phyloP scores from a whole-genome alignment of 2,888 invertebrate species.

The Ornithoptera alexandrae region DNA sequence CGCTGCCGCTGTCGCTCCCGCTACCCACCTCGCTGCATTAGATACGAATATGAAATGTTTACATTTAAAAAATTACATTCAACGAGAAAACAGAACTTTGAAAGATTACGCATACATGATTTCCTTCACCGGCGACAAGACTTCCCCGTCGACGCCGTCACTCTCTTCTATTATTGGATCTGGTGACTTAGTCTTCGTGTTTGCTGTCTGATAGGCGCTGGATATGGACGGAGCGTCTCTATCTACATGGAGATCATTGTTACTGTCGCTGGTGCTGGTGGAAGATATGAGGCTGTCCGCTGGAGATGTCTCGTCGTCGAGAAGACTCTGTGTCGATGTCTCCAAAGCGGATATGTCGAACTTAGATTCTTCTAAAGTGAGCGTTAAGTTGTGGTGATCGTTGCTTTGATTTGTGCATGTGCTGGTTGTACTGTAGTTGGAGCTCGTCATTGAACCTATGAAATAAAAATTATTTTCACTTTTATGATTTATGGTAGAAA shows the following conservation, averaged over 20 bases:
- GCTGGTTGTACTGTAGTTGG: slow-evolving; percentile 75
- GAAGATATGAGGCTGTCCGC: slow-evolving; percentile 87
- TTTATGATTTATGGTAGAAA: not conserved
- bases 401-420: slow-evolving; percentile 73
- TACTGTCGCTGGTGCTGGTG: slow-evolving; percentile 82
- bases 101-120: slow-evolving; percentile 54
- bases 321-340: slow-evolving; percentile 83
- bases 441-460: slow-evolving; percentile 75
- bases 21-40: slow-evolving; percentile 34
- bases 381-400: slow-evolving; percentile 77
- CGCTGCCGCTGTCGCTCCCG: slow-evolving; percentile 49
- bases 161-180: slow-evolving; percentile 53
- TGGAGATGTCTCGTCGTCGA: slow-evolving; percentile 92
- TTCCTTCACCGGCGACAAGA: slow-evolving; percentile 56
- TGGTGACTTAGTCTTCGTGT: slow-evolving; percentile 77
- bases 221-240: slow-evolving; percentile 69
- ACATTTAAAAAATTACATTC: not conserved
- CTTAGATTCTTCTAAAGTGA: slow-evolving; percentile 86
- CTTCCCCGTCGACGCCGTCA: slow-evolving; percentile 63
- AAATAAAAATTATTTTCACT: not conserved
- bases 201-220: slow-evolving; percentile 74
- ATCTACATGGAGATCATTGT: slow-evolving; percentile 74
- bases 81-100: not conserved
- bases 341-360: slow-evolving; percentile 87
- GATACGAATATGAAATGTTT: not conserved